A percentile compares a stretch with the other conserved stretches of the same genome.
phyloP scores from a whole-genome alignment of 2,888 invertebrate species.

The Cenopis cana region DNA sequence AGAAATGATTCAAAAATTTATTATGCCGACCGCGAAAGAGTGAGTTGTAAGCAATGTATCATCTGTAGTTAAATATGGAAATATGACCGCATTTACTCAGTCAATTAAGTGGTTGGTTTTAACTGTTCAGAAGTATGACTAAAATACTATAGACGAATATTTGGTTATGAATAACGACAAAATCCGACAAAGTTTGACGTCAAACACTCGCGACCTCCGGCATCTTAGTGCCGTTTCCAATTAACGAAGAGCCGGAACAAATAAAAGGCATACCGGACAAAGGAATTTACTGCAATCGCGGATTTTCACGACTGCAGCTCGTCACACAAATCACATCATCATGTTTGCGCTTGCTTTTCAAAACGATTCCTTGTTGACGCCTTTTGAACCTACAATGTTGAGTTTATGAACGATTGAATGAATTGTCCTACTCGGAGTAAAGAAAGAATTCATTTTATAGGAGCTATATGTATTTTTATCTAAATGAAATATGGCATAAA shows the following conservation, averaged over 20 bases:
- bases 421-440: background rate
- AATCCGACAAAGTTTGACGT: constrained; percentile 12
- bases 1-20: constrained; percentile 47
- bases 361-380: constrained; percentile 12
- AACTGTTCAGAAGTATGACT: no score
- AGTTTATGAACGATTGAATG: background rate
- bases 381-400: constrained; percentile 5
- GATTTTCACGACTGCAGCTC: constrained; percentile 58
- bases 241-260: constrained; percentile 72
- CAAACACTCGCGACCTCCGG: constrained; percentile 46
- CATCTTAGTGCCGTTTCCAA: constrained; percentile 65
- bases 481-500: constrained; percentile 7
- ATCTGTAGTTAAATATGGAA: constrained; percentile 37
- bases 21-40: constrained; percentile 47
- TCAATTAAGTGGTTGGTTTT: constrained; percentile 27
- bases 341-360: constrained; percentile 31
- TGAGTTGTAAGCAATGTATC: constrained; percentile 39
- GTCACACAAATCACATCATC: constrained; percentile 32
- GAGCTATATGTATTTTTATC: background rate
- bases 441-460: background rate
- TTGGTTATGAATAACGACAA: constrained; percentile 1
- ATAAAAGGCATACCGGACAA: constrained; percentile 66
- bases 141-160: background rate
- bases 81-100: constrained; percentile 30
- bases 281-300: constrained; percentile 64